Evolutionary conservation across 2,797 vertebrate species (phyloP).

Genomic region (Phyllotis vaccarum): DNA sequence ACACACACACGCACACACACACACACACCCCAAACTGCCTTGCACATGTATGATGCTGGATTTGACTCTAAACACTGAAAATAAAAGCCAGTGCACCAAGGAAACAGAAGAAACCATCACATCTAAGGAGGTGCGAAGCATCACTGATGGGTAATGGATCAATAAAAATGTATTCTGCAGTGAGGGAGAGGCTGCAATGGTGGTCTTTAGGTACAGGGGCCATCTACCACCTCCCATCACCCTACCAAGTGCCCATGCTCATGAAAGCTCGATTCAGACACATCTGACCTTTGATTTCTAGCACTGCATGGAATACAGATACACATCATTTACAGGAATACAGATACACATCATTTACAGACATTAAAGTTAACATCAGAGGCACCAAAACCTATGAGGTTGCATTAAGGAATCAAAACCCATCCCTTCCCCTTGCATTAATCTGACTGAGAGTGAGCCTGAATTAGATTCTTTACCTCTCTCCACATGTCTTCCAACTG

Average conservation of each 20-base stretch:
- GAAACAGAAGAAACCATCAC: neutral
- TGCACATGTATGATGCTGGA: neutral
- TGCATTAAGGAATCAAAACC: neutral
- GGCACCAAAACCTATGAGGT: neutral
- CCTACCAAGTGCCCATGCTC: too few species aligned
- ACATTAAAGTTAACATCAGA: neutral
- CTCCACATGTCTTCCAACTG: neutral
- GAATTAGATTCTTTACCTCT: neutral
- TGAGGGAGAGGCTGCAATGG: neutral
- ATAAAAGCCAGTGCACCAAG: neutral
- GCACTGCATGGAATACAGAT: neutral
- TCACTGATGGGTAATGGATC: too few species aligned
- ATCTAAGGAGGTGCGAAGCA: neutral
- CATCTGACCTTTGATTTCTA: neutral
- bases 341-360: neutral
- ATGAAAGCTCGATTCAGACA: neutral
- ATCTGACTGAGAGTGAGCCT: too few species aligned
- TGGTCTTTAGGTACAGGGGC: neutral
- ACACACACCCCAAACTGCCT: neutral
- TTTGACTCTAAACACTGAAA: neutral
- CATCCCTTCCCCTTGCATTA: neutral
- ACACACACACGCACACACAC: neutral
- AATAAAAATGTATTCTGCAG: neutral
- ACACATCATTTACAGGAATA: neutral
- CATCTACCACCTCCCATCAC: neutral